These are phyloP conservation scores for Elysia crispata DNA, from an alignment of 2,888 invertebrate genomes.

Conservation along the genomic window DNA sequence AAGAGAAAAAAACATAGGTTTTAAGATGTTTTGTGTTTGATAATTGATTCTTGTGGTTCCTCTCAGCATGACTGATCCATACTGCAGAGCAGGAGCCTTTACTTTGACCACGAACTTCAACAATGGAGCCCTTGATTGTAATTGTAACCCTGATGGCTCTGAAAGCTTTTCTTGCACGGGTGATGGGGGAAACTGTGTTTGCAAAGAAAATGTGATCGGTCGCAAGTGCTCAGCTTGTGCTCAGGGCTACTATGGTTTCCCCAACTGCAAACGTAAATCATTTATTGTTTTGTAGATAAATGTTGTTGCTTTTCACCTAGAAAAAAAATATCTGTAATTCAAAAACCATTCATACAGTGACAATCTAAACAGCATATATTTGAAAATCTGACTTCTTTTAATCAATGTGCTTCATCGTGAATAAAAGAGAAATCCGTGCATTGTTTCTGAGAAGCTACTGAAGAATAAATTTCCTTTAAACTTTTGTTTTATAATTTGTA, in stretches of 20 bases:
- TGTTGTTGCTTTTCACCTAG: background rate
- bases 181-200: slow-evolving; percentile 97
- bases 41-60: background rate
- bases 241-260: slow-evolving; percentile 96
- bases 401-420: too few relatives aligned
- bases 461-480: too few relatives aligned
- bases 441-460: too few relatives aligned
- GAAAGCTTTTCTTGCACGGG: slow-evolving; percentile 91
- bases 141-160: slow-evolving; percentile 93
- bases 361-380: too few relatives aligned
- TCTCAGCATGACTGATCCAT: slow-evolving; percentile 73
- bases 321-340: background rate
- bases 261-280: slow-evolving; percentile 86
- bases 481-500: too few relatives aligned
- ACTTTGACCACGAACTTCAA: slow-evolving; percentile 97
- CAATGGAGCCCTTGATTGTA: slow-evolving; percentile 92
- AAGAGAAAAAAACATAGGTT: too few relatives aligned
- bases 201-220: slow-evolving; percentile 94
- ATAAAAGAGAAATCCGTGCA: too few relatives aligned
- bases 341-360: too few relatives aligned
- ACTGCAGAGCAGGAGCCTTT: slow-evolving; percentile 93
- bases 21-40: too few relatives aligned
- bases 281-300: background rate
- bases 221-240: slow-evolving; percentile 81
- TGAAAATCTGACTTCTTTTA: too few relatives aligned